These are phyloP conservation scores for Chrysotoxum bicinctum DNA, from an alignment of 2,888 invertebrate species.

Conservation along the genomic window DNA sequence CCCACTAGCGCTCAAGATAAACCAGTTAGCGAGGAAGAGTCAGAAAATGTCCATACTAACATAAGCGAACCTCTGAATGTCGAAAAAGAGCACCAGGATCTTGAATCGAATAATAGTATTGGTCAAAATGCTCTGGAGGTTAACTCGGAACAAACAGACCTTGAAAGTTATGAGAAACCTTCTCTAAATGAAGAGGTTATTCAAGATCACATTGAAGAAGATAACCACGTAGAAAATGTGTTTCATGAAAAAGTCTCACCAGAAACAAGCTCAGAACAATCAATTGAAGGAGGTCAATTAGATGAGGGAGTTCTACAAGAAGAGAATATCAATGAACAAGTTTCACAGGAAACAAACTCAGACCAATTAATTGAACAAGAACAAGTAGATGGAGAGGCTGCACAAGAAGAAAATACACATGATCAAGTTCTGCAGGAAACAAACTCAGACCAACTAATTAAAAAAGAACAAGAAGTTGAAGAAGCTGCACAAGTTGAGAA, in stretches of 20 bases:
- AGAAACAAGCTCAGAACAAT: background rate
- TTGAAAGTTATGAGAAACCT: background rate
- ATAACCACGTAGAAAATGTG: background rate
- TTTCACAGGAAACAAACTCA: background rate
- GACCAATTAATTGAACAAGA: constrained; percentile 15
- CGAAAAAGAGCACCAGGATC: background rate
- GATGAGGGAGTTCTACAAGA: background rate
- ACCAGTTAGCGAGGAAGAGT: background rate
- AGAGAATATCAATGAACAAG: background rate
- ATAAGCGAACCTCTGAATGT: background rate
- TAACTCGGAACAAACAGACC: background rate
- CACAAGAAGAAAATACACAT: background rate
- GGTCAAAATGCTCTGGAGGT: background rate
- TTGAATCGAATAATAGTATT: background rate
- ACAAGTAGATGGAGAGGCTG: background rate
- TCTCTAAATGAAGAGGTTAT: background rate
- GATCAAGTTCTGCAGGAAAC: background rate
- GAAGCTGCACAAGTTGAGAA: background rate
- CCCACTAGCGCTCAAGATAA: constrained; percentile 35
- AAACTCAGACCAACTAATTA: background rate
- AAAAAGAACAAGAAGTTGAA: background rate
- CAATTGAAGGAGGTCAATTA: background rate
- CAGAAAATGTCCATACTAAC: constrained; percentile 27
- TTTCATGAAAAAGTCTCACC: background rate
- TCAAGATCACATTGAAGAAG: background rate